Percentiles rank a stretch among this genome's conserved stretches.
Conservation (phyloP, 2,113 vertebrate species). For the Aix galericulata region DNA sequence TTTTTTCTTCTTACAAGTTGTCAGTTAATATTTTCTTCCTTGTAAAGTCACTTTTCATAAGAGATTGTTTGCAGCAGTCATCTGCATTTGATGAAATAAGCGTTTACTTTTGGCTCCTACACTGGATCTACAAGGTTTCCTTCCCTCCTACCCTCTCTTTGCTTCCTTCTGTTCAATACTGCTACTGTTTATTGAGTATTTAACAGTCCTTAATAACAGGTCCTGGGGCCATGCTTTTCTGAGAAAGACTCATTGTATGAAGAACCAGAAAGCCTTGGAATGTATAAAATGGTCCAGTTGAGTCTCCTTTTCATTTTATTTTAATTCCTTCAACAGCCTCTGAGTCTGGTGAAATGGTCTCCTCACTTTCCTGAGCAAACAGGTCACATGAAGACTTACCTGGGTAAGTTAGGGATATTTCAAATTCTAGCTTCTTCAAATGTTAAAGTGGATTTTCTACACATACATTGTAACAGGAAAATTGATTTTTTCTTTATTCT, state of each 20-base stretch:
- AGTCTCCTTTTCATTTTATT: neutral
- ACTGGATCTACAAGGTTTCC: neutral
- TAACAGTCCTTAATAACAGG: slow-evolving; percentile 21
- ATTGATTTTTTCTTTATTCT: neutral
- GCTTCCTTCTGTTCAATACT: neutral
- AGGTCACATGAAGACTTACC: neutral
- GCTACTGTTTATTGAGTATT: neutral
- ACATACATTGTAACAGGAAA: neutral
- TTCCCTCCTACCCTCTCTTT: neutral
- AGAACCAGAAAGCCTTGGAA: neutral
- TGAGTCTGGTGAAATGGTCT: neutral
- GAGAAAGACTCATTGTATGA: neutral
- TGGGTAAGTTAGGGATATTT: neutral
- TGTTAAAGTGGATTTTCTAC: slow-evolving; percentile 26
- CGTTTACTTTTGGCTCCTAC: neutral
- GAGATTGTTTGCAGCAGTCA: neutral
- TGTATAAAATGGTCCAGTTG: neutral
- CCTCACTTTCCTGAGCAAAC: neutral
- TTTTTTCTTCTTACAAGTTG: neutral
- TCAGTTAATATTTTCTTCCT: neutral
- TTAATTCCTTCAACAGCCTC: slow-evolving; percentile 7
- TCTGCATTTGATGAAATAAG: neutral
- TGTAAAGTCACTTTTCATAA: neutral
- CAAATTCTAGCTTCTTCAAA: slow-evolving; percentile 19
- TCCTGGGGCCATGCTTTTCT: neutral